phyloP scores from a whole-genome alignment of 2,797 vertebrate genomes.

The Tauraco hartlaubi region DNA sequence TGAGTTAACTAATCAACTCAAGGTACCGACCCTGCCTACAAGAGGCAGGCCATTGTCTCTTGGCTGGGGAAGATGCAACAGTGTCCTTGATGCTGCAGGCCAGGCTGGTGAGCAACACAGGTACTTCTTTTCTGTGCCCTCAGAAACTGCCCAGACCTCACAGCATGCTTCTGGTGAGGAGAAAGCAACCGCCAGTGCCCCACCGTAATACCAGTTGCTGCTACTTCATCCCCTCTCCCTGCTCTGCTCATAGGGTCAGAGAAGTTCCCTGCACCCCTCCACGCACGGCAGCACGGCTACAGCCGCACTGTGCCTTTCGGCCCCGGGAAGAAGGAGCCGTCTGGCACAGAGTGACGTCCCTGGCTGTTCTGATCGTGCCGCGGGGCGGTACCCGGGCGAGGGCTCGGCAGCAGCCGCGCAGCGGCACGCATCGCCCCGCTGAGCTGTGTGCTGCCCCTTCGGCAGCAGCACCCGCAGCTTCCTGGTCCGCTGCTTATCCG shows the following conservation, averaged over 20 bases:
- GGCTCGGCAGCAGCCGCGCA: no score
- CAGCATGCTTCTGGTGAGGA: background rate
- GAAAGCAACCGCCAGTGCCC: background rate
- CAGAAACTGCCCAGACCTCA: background rate
- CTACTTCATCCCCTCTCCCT: background rate
- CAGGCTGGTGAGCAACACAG: no score
- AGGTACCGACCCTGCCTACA: no score
- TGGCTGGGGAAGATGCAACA: no score
- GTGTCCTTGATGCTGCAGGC: no score
- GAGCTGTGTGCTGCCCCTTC: background rate
- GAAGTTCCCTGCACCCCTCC: background rate
- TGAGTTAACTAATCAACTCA: no score
- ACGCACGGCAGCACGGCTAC: background rate
- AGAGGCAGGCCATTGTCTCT: no score
- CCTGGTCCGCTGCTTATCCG: accelerated
- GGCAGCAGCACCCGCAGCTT: background rate
- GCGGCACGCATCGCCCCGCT: no score
- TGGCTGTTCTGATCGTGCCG: no score
- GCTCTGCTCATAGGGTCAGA: background rate
- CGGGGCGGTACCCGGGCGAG: background rate
- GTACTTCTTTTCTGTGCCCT: background rate
- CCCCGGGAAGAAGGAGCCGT: background rate
- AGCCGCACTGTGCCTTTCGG: background rate
- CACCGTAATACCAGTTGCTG: background rate
- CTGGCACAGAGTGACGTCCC: background rate